Evolutionary conservation across 2,888 invertebrate genomes (phyloP), one percentile per base, ranked within the genome.

Genomic region (Drosophila tanythrix): DNA sequence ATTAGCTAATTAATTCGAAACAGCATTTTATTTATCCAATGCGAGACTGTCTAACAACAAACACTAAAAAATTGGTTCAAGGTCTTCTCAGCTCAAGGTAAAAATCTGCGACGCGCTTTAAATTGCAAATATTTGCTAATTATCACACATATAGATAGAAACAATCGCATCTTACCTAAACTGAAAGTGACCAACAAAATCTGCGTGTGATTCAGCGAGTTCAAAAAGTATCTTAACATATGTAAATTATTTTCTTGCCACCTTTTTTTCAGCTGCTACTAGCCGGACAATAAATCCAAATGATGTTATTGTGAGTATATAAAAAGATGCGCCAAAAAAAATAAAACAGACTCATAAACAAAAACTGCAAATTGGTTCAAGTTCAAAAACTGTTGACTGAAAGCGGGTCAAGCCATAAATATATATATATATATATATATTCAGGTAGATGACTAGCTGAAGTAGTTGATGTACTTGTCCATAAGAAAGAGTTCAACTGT

Each of bases 121-220:
- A 80, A 83, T 90, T 82, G 89, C 87, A 88, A 90, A 88, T 87
- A 89, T 90, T 83, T 83, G 90, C 74, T 88, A 87, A 87, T 87
- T 90, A 90, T 76, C 66, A 58, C 58, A 31, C 6, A 15, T 21
- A 10, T 21, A 43, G 56, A 59, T 35, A 68, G 62, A 69, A 70
- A 66, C 56, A 69, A 53, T 64, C 63, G 53, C 60, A 74, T 61
- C 48, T 76, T 68, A 63, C 50, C 65, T 31, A 73, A 73, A 69
- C 21, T n/a, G 6, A 51, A 66, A 72, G 63, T 46, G 46, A 25
- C 56, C 40, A 60, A 40, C 35, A 56, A 60, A 50, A 50, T 43
- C 21, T 5, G n/a, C 31, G 29, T 50, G 38, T 74, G 79, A 74
- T 63, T 77, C 79, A 77, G 51, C 25, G 10, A 62, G 48, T 56